These are phyloP conservation scores for Microcebus murinus DNA, from an alignment of 2,113 vertebrate species.

Conservation along the genomic window DNA sequence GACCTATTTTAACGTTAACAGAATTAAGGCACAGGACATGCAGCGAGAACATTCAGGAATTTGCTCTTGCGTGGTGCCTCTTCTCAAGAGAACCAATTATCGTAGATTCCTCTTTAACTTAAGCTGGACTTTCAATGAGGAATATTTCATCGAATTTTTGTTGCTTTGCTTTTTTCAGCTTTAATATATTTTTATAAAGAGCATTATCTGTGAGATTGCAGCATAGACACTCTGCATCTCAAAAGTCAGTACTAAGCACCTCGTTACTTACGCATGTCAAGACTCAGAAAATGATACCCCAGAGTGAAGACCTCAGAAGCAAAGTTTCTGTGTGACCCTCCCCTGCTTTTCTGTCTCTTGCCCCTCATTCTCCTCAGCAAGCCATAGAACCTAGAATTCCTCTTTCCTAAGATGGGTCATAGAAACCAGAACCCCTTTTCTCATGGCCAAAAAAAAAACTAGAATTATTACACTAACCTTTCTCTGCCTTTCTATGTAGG, in stretches of 20 bases:
- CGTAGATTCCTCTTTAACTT: neutral
- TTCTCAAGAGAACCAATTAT: neutral
- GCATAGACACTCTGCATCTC: neutral
- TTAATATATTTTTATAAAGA: slow-evolving; percentile 17
- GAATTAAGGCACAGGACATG: neutral
- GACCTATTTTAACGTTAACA: neutral
- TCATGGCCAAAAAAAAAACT: neutral
- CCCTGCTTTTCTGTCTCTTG: neutral
- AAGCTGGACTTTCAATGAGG: neutral
- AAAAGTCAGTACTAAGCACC: neutral
- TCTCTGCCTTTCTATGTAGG: neutral
- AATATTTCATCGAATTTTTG: neutral
- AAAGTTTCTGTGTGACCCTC: neutral
- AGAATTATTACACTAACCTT: neutral
- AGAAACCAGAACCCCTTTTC: neutral
- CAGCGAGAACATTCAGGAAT: neutral
- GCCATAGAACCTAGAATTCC: neutral
- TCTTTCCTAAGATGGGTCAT: neutral
- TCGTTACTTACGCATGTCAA: neutral
- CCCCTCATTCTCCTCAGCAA: neutral
- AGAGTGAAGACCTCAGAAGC: neutral
- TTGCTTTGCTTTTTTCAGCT: neutral
- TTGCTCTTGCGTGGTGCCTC: neutral
- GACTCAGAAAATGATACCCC: neutral
- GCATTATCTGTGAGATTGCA: neutral